Conservation (phyloP, 2,888 invertebrate species). For the Ephialtes manifestator region DNA sequence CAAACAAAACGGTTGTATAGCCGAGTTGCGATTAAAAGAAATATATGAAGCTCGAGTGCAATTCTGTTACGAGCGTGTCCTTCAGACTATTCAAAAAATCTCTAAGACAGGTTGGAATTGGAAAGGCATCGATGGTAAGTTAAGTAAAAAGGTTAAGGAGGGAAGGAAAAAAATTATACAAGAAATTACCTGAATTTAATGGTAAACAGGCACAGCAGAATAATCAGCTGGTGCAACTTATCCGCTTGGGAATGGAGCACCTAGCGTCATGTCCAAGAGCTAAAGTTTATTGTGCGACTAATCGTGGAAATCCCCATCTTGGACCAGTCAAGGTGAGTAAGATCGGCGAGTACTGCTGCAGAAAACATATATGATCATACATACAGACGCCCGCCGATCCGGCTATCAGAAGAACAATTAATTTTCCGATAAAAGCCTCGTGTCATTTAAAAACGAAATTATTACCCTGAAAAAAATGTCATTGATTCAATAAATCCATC, state of each 20-base stretch:
- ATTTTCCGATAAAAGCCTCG: conserved; percentile 32
- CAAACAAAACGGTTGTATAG: not conserved
- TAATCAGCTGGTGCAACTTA: conserved; percentile 59
- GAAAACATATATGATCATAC: conserved; percentile 21
- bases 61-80: not conserved
- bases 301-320: conserved; percentile 63
- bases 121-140: conserved; percentile 57
- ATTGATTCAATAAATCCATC: too few relatives aligned
- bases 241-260: conserved; percentile 62
- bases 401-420: conserved; percentile 1
- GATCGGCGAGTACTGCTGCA: conserved; percentile 26
- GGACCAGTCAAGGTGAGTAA: conserved; percentile 66
- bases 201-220: conserved; percentile 15
- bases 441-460: conserved; percentile 1
- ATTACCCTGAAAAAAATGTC: too few relatives aligned
- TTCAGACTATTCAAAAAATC: conserved; percentile 3
- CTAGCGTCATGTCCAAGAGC: conserved; percentile 57
- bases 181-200: conserved; percentile 21
- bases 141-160: not conserved
- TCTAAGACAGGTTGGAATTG: conserved; percentile 28
- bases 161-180: not conserved
- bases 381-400: conserved; percentile 5
- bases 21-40: conserved; percentile 7
- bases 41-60: conserved; percentile 19
- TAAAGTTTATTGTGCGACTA: conserved; percentile 65